phyloP scores from a whole-genome alignment of 2,113 vertebrate species.

The Microtus pennsylvanicus region DNA sequence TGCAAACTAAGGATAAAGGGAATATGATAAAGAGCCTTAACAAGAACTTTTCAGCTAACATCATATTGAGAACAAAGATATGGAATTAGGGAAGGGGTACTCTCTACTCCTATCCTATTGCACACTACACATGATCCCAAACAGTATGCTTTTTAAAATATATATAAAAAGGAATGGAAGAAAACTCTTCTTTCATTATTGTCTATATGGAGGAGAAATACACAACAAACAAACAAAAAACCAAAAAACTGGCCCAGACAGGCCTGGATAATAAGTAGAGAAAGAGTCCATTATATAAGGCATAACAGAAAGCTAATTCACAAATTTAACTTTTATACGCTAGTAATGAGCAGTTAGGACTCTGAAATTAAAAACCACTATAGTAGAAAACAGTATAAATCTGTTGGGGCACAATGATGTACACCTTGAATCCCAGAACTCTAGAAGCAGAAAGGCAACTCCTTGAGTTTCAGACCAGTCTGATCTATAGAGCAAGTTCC shows the following conservation, averaged over 20 bases:
- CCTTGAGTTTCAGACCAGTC: neutral
- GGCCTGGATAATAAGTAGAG: neutral
- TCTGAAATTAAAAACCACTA: neutral
- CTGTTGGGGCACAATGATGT: neutral
- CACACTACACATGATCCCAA: neutral
- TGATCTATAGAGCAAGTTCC: neutral
- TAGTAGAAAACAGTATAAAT: neutral
- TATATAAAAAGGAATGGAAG: neutral
- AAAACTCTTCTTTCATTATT: neutral
- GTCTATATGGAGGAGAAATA: no score
- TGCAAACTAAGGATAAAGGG: neutral
- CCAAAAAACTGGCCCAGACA: neutral
- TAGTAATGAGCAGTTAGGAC: neutral
- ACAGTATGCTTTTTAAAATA: neutral
- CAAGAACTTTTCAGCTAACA: neutral
- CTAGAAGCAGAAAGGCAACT: neutral
- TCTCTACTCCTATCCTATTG: neutral
- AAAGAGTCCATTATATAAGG: neutral
- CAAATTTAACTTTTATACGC: neutral
- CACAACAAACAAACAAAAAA: neutral
- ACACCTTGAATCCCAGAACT: neutral
- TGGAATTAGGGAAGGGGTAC: neutral
- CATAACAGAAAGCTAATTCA: neutral
- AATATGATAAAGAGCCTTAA: neutral
- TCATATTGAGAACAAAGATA: neutral